These are phyloP conservation scores for Drosophila pegasa DNA, from an alignment of 2,888 invertebrate species.

Conservation along the genomic window DNA sequence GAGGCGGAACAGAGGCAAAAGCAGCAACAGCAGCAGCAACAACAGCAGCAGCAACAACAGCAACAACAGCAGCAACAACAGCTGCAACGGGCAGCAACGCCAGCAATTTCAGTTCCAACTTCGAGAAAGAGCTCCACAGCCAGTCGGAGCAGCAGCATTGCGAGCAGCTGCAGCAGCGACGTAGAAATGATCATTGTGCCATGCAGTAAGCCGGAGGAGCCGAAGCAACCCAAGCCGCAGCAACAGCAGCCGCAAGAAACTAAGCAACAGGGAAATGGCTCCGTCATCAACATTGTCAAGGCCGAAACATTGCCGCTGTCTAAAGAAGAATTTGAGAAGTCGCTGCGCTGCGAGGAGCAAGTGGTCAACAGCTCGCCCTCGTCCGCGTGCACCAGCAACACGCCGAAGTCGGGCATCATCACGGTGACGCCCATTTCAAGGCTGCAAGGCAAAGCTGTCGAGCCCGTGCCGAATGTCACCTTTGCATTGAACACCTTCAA, in stretches of 20 bases:
- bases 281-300: constrained; percentile 56
- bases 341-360: constrained; percentile 56
- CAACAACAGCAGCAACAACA: neutral
- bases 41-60: neutral
- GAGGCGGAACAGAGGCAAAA: neutral
- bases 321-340: constrained; percentile 71
- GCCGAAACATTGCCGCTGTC: constrained; percentile 59
- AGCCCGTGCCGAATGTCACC: neutral
- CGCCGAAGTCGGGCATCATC: constrained; percentile 1
- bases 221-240: neutral
- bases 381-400: neutral
- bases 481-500: neutral
- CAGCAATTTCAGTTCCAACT: constrained; percentile 1
- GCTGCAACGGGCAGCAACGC: neutral
- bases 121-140: neutral
- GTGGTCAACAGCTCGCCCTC: constrained; percentile 28
- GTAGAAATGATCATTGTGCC: constrained; percentile 51
- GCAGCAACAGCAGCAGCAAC: neutral
- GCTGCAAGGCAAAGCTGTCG: neutral
- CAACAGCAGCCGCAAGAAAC: neutral
- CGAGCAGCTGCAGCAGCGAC: constrained; percentile 56
- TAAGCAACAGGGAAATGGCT: neutral
- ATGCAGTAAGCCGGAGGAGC: constrained; percentile 2
- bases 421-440: constrained; percentile 9
- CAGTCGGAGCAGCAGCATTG: constrained; percentile 34